These are phyloP conservation scores for Cylindroiulus punctatus DNA, from an alignment of 2,888 invertebrate genomes.

Conservation along the genomic window DNA sequence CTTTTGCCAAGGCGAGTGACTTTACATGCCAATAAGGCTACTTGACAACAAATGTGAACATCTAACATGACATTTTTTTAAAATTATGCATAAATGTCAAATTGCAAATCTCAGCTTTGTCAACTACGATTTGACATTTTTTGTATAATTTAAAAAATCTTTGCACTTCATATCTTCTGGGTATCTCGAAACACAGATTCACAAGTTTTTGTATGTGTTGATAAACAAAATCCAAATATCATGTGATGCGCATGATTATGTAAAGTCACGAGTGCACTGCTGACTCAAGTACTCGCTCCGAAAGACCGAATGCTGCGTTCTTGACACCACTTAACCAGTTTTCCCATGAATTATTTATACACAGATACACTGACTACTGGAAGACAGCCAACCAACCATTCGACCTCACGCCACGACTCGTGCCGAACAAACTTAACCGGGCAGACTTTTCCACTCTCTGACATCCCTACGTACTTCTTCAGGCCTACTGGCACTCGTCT, in stretches of 20 bases:
- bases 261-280: neutral
- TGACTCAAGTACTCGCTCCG: neutral
- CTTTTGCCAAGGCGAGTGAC: no score
- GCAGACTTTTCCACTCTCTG: conserved; percentile 39
- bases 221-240: no score
- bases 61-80: no score
- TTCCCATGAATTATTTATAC: conserved; percentile 46
- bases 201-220: no score
- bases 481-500: neutral
- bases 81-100: no score
- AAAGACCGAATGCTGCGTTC: conserved; percentile 13
- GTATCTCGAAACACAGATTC: no score
- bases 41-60: no score
- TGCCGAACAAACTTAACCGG: conserved; percentile 20
- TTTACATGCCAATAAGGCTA: no score
- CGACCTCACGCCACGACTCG: conserved; percentile 40
- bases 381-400: conserved; percentile 10
- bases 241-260: neutral
- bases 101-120: no score
- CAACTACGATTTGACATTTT: no score
- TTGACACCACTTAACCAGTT: conserved; percentile 21
- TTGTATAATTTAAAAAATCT: no score
- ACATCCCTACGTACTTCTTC: conserved; percentile 48
- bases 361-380: conserved; percentile 36
- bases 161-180: no score